A percentile compares a stretch with the other conserved stretches of the same genome.
Evolutionary conservation across 1,140 invertebrate species (phyloP).

Genomic region (Arctopsyche grandis): DNA sequence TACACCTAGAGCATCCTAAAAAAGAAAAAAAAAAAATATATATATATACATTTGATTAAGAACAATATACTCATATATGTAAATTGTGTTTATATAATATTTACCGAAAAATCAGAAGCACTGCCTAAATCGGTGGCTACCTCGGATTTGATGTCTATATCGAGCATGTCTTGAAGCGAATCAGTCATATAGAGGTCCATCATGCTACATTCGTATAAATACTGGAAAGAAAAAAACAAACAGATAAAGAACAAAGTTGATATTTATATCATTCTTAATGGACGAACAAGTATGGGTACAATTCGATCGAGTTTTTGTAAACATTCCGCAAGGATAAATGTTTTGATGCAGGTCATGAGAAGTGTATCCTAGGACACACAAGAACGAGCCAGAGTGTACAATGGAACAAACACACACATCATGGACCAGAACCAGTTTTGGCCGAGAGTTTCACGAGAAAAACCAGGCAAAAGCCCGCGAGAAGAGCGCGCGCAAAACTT

Average conservation of each 20-base stretch:
- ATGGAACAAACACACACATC: not conserved
- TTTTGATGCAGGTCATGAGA: slow-evolving; percentile 39
- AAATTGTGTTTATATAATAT: slow-evolving; percentile 50
- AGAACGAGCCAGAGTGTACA: not conserved
- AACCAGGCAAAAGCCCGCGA: not conserved
- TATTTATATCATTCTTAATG: not conserved
- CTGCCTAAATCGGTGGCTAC: slow-evolving; percentile 80
- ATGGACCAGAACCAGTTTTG: not conserved
- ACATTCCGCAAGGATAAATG: not conserved
- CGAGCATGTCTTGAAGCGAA: slow-evolving; percentile 81
- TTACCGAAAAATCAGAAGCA: slow-evolving; percentile 69
- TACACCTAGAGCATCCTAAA: slow-evolving; percentile 64
- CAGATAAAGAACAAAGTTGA: too few relatives aligned
- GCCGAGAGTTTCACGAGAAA: not conserved
- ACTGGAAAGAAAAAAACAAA: slow-evolving; percentile 59
- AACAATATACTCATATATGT: not conserved
- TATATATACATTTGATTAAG: slow-evolving; percentile 1
- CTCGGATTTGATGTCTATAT: slow-evolving; percentile 84
- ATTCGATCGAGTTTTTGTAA: too few relatives aligned
- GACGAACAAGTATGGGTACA: too few relatives aligned
- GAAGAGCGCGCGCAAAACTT: too few relatives aligned
- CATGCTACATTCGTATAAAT: slow-evolving; percentile 62
- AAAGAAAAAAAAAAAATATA: slow-evolving; percentile 32
- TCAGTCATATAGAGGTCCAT: slow-evolving; percentile 72
- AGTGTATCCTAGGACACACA: not conserved